Percentiles rank a stretch among this genome's conserved stretches.
Conservation (phyloP, 2,888 invertebrate species). For the Subacronicta megacephala region DNA sequence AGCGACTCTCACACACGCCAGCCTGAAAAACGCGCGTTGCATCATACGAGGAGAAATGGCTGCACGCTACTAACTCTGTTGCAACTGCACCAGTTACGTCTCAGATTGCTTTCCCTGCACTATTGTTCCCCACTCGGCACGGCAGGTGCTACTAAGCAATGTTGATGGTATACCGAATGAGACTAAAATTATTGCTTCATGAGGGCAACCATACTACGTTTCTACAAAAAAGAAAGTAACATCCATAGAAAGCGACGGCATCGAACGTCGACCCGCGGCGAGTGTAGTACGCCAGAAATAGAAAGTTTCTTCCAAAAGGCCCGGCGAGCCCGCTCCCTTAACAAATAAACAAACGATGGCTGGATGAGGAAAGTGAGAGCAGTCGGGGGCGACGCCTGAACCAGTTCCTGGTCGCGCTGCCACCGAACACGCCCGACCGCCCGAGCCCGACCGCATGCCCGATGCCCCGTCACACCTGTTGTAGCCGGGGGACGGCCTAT, state of each 20-base stretch:
- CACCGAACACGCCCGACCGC: slow-evolving; percentile 42
- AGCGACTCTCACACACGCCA: slow-evolving; percentile 84
- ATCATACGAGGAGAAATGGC: slow-evolving; percentile 87
- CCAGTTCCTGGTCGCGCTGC: slow-evolving; percentile 71
- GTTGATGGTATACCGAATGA: slow-evolving; percentile 61
- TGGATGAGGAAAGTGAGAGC: slow-evolving; percentile 87
- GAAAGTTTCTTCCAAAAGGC: slow-evolving; percentile 86
- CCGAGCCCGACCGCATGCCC: slow-evolving; percentile 29
- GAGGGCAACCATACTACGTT: slow-evolving; percentile 68
- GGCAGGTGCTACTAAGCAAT: slow-evolving; percentile 53
- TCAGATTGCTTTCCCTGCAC: slow-evolving; percentile 79
- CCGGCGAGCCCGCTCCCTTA: slow-evolving; percentile 78
- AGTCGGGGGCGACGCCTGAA: slow-evolving; percentile 74
- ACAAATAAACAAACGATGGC: slow-evolving; percentile 83
- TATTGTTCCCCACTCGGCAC: slow-evolving; percentile 73
- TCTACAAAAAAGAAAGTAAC: slow-evolving; percentile 87
- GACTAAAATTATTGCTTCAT: slow-evolving; percentile 67
- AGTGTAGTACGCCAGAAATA: slow-evolving; percentile 86
- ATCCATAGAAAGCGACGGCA: slow-evolving; percentile 84
- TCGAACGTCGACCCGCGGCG: slow-evolving; percentile 84
- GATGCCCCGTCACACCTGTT: slow-evolving; percentile 61
- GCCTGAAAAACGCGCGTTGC: slow-evolving; percentile 85
- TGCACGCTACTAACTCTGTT: slow-evolving; percentile 83
- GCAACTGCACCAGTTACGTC: slow-evolving; percentile 84
- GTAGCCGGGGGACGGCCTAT: slow-evolving; percentile 59